Evolutionary conservation across 2,888 invertebrate species (phyloP).

Genomic region (Cristatella mucedo): DNA sequence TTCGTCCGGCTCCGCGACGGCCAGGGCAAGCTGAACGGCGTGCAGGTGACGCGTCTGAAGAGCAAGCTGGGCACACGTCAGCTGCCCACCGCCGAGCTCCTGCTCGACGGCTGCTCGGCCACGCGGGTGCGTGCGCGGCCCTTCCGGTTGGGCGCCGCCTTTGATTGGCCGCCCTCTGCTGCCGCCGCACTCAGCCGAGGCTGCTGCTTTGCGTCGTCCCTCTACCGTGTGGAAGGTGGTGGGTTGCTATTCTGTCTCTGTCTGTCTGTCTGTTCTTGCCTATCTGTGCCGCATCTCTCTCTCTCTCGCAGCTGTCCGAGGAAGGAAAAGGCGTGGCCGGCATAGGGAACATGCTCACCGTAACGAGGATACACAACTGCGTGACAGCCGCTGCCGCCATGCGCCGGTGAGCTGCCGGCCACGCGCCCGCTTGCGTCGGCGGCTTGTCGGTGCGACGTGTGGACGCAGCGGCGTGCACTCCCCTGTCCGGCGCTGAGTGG

Average conservation of each 20-base stretch:
- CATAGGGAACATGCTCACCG: constrained; percentile 43
- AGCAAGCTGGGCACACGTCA: constrained; percentile 46
- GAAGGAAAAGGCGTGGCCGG: constrained; percentile 42
- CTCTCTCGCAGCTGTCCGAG: constrained; percentile 32
- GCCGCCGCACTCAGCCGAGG: too few relatives aligned
- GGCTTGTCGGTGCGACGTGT: too few relatives aligned
- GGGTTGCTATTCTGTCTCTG: too few relatives aligned
- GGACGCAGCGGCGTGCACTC: too few relatives aligned
- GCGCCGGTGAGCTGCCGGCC: constrained; percentile 38
- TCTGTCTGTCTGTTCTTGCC: too few relatives aligned
- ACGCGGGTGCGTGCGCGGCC: too few relatives aligned
- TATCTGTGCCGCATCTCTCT: too few relatives aligned
- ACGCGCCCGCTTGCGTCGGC: too few relatives aligned
- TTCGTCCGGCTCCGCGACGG: constrained; percentile 38
- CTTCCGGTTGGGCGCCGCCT: constrained; percentile 3
- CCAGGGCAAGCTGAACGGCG: constrained; percentile 40
- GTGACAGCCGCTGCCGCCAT: constrained; percentile 37
- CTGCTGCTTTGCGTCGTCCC: too few relatives aligned
- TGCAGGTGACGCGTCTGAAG: constrained; percentile 43
- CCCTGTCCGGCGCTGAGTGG: too few relatives aligned
- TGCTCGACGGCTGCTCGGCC: constrained; percentile 42
- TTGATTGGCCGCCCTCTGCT: too few relatives aligned
- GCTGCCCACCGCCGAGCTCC: constrained; percentile 45
- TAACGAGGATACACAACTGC: constrained; percentile 44
- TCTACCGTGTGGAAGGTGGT: constrained; percentile 1